phyloP scores from a whole-genome alignment of 2,888 invertebrate species.

The Synanthedon vespiformis region DNA sequence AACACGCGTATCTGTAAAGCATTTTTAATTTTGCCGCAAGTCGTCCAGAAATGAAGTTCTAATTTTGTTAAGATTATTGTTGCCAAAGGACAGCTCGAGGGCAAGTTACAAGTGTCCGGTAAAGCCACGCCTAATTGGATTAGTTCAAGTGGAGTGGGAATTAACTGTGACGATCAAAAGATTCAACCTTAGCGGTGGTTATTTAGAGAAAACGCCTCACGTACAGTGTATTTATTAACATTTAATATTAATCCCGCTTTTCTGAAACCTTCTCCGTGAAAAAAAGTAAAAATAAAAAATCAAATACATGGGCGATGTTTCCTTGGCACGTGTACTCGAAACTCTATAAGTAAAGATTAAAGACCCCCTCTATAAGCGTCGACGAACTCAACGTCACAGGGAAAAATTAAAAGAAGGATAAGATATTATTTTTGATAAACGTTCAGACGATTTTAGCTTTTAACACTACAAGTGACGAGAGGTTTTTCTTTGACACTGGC shows the following conservation, averaged over 20 bases:
- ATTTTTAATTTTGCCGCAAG: slow-evolving; percentile 3
- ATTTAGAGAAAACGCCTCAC: not conserved
- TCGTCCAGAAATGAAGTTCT: slow-evolving; percentile 5
- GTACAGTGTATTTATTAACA: not conserved
- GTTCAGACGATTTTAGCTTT: slow-evolving; percentile 5
- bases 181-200: slow-evolving; percentile 2
- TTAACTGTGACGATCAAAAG: slow-evolving; percentile 5
- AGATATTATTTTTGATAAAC: slow-evolving; percentile 9
- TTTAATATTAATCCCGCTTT: no score
- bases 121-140: slow-evolving; percentile 7
- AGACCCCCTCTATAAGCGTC: slow-evolving; percentile 27
- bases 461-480: slow-evolving; percentile 17
- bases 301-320: no score
- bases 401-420: slow-evolving; percentile 39
- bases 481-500: slow-evolving; percentile 19
- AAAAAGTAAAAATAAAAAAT: no score
- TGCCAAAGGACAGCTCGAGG: slow-evolving; percentile 8
- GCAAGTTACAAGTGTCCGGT: slow-evolving; percentile 5
- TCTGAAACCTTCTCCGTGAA: no score
- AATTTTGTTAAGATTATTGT: slow-evolving; percentile 7
- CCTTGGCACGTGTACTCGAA: no score
- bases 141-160: slow-evolving; percentile 7
- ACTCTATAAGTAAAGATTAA: slow-evolving; percentile 31
- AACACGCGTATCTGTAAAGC: not conserved
- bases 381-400: slow-evolving; percentile 30